Conservation (phyloP, 2,888 invertebrate species). For the Lasioglossum morio region DNA sequence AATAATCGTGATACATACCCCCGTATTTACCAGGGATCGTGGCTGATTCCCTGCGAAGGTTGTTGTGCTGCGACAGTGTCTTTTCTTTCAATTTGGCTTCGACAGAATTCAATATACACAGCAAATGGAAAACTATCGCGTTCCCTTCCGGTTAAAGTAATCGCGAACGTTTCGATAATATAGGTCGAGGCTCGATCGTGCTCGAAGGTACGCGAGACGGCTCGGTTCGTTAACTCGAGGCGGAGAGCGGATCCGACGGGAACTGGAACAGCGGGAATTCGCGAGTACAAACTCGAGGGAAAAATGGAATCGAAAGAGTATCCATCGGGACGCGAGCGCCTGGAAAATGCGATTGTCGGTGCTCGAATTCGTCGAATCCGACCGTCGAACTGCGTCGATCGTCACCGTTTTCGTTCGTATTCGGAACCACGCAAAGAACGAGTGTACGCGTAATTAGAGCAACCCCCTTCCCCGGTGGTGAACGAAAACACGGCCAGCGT, state of each 20-base stretch:
- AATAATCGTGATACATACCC: no score
- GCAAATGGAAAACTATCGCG: not conserved
- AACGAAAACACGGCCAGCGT: conserved; percentile 15
- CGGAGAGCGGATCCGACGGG: not conserved
- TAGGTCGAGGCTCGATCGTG: not conserved
- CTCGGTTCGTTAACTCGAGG: conserved; percentile 10
- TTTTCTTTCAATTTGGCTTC: not conserved
- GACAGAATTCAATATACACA: not conserved
- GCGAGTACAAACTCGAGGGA: not conserved
- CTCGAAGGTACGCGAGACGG: not conserved
- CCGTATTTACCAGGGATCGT: not conserved
- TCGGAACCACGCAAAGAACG: not conserved
- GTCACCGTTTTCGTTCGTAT: not conserved
- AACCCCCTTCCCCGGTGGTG: not conserved
- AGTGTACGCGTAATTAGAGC: conserved; percentile 44
- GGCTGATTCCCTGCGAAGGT: not conserved
- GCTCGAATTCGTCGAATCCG: not conserved
- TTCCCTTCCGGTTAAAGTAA: not conserved
- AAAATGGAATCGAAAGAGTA: conserved; percentile 1
- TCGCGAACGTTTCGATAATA: not conserved
- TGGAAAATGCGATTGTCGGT: not conserved
- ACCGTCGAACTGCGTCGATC: not conserved
- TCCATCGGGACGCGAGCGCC: not conserved
- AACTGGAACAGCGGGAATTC: not conserved
- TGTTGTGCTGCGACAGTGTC: not conserved